Conservation (phyloP, 2,113 vertebrate genomes). For the Spizaetus ornatus region DNA sequence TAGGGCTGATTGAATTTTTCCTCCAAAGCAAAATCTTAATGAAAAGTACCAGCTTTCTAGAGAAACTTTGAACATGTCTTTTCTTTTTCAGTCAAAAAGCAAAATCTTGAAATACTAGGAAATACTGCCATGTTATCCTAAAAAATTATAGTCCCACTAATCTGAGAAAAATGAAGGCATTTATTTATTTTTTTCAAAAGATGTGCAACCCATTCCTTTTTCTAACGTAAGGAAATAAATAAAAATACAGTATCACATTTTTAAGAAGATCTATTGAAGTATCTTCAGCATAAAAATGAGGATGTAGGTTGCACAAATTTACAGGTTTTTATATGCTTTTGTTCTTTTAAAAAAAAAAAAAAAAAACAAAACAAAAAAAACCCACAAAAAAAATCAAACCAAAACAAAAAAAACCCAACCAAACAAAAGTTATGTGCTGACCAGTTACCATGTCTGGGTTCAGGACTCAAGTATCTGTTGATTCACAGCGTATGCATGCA, state of each 20-base stretch:
- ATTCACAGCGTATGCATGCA: fast-evolving
- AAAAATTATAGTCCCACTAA: neutral
- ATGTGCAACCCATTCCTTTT: neutral
- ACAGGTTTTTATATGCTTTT: neutral
- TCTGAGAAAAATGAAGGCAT: neutral
- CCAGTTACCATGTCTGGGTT: neutral
- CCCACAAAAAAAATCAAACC: neutral
- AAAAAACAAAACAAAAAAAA: neutral
- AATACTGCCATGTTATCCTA: neutral
- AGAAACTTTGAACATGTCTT: neutral
- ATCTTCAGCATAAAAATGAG: neutral
- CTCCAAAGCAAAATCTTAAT: neutral
- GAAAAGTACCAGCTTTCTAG: neutral
- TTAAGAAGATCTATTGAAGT: neutral
- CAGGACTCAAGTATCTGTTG: neutral
- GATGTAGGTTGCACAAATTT: neutral
- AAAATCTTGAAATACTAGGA: neutral
- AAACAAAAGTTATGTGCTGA: neutral
- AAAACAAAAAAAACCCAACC: neutral
- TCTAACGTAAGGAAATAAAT: neutral
- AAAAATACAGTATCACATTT: neutral
- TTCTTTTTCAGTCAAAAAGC: neutral
- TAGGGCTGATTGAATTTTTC: neutral
- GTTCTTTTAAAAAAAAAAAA: neutral
- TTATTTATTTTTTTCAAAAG: neutral